Evolutionary conservation across 2,888 invertebrate species (phyloP), one percentile per base, ranked within the genome.

Genomic region (Electrophaes corylata): DNA sequence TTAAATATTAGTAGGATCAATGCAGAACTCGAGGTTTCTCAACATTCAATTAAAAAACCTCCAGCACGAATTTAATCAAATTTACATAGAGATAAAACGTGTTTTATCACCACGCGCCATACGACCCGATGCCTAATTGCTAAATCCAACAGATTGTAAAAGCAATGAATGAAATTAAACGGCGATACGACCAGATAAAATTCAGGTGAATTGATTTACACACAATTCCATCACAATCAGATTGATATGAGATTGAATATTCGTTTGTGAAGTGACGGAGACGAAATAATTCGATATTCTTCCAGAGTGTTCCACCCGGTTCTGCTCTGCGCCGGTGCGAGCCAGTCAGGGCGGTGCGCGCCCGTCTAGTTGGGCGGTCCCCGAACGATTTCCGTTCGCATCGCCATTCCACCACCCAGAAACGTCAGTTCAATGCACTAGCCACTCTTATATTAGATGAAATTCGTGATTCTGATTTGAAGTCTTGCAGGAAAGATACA

Each of bases 391-490:
- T 87, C 84, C 86, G 83, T 73, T 79, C 73, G 67, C 74, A 67
- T 33, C 51, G 39, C 71, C 70, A 54, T 57, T 65, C 62, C 66
- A 73, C 67, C 64, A 63, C 64, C 62, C 55, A 53, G 64, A 66
- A 48, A 70, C 65, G 43, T 40, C 68, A 76, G 84, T 84, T 86
- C 84, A 84, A 78, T 79, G 86, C 72, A 82, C 81, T 73, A 72
- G 31, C 31, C 18, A 51, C 40, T 50, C n/a, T 33, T 31, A 26
- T 12, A 57, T 57, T 20, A 46, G 4, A 50, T 50, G 48, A n/a
- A n/a, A n/a, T n/a, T 54, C 43, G 12, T 2, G 19, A 19, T 10
- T 40, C 6, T 37, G 2, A 31, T 31, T 31, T n/a, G 2, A 37
- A 8, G 2, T 8, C 3, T 16, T 37, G 37, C 0, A 2, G 37